These are phyloP conservation scores for Leptinotarsa lineolata DNA, from an alignment of 1,140 invertebrate genomes.

Conservation along the genomic window DNA sequence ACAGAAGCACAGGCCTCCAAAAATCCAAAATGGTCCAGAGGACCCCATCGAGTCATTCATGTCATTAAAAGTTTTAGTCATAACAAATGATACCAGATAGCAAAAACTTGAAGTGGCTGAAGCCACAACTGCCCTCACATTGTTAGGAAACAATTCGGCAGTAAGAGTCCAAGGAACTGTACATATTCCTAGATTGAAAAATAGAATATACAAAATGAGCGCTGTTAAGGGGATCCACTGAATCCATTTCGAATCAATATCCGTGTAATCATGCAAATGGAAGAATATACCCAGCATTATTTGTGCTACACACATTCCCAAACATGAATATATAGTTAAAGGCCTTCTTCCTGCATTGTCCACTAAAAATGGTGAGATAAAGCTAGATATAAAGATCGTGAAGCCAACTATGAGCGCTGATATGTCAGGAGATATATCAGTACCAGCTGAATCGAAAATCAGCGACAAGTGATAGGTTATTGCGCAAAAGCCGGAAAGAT, in stretches of 20 bases:
- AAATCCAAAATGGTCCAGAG: slow-evolving; percentile 74
- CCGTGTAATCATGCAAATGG: slow-evolving; percentile 58
- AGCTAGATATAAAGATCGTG: slow-evolving; percentile 65
- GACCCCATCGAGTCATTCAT: slow-evolving; percentile 55
- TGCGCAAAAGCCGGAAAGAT: slow-evolving; percentile 79
- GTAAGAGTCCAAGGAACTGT: slow-evolving; percentile 72
- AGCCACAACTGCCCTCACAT: slow-evolving; percentile 70
- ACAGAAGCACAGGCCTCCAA: slow-evolving; percentile 66
- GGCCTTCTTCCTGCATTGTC: slow-evolving; percentile 72
- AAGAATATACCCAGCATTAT: slow-evolving; percentile 65
- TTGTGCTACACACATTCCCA: slow-evolving; percentile 60
- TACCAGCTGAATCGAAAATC: slow-evolving; percentile 70
- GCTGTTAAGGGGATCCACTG: slow-evolving; percentile 66
- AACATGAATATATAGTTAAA: slow-evolving; percentile 66
- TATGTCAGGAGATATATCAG: slow-evolving; percentile 58
- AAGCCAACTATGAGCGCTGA: slow-evolving; percentile 77
- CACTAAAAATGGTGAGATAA: slow-evolving; percentile 64
- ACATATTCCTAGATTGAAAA: slow-evolving; percentile 69
- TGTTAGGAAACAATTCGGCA: slow-evolving; percentile 73
- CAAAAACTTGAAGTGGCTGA: slow-evolving; percentile 67
- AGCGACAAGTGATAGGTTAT: slow-evolving; percentile 77
- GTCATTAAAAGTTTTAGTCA: slow-evolving; percentile 71
- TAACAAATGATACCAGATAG: slow-evolving; percentile 70
- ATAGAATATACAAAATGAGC: slow-evolving; percentile 69
- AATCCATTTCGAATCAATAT: slow-evolving; percentile 52